Percentiles rank a stretch among this genome's conserved stretches.
phyloP scores from a whole-genome alignment of 2,113 vertebrate genomes.

The Eonycteris spelaea region DNA sequence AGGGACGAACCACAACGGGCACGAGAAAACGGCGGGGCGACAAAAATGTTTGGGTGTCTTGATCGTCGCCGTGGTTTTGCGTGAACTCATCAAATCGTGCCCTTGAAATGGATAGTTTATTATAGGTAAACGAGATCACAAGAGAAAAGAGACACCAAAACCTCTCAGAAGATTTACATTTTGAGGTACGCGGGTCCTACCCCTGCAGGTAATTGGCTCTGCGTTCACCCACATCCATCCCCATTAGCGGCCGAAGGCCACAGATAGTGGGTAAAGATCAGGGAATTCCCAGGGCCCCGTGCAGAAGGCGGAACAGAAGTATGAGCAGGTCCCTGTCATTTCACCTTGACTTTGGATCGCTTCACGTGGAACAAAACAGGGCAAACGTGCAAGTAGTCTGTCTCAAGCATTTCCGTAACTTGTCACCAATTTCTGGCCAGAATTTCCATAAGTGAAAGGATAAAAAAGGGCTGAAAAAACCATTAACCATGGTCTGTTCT shows the following conservation, averaged over 20 bases:
- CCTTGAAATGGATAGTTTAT: background rate
- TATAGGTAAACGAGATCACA: background rate
- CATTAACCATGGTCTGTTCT: background rate
- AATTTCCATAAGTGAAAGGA: background rate
- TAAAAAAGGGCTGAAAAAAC: background rate
- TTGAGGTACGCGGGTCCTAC: background rate
- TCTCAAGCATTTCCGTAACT: background rate
- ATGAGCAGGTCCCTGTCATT: background rate
- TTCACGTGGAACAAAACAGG: background rate
- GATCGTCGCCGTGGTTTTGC: background rate
- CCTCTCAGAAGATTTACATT: background rate
- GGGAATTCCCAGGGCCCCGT: background rate
- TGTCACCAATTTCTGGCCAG: background rate
- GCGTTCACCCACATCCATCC: background rate
- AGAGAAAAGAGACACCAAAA: background rate
- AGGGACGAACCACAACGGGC: too few species aligned
- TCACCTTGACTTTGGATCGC: background rate
- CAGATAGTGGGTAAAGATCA: background rate
- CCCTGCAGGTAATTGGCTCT: background rate
- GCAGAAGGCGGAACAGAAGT: too few species aligned
- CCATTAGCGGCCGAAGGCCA: background rate
- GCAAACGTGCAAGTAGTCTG: background rate
- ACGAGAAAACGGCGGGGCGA: background rate
- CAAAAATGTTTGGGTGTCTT: background rate
- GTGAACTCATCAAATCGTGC: background rate